Percentiles rank a stretch among this genome's conserved stretches.
phyloP scores from a whole-genome alignment of 2,888 invertebrate genomes.

The Microctonus hyperodae region DNA sequence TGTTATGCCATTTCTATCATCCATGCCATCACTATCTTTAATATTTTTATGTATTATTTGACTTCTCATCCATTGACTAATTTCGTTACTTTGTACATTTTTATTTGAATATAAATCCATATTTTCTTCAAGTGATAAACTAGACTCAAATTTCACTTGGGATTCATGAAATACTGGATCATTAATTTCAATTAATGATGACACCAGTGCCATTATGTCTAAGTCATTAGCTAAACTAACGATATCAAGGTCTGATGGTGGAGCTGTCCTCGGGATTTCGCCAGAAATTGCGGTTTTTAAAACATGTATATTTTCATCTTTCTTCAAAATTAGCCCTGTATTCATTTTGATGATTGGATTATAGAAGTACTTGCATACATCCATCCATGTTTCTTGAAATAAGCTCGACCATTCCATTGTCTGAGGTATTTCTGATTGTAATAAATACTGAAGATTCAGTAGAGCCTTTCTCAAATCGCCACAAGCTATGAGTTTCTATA shows the following conservation, averaged over 20 bases:
- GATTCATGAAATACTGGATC: conserved; percentile 56
- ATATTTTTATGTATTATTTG: conserved; percentile 39
- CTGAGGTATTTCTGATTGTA: conserved; percentile 63
- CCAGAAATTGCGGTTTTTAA: conserved; percentile 22
- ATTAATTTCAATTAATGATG: conserved; percentile 46
- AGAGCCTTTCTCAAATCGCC: conserved; percentile 78
- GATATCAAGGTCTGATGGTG: conserved; percentile 31
- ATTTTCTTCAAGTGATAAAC: conserved; percentile 60
- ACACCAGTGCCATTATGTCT: conserved; percentile 50
- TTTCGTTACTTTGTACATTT: conserved; percentile 50
- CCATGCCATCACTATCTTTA: conserved; percentile 18
- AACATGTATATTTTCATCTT: conserved; percentile 23
- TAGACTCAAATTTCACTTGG: conserved; percentile 54
- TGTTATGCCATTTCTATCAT: conserved; percentile 25
- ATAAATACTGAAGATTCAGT: conserved; percentile 76
- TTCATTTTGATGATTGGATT: conserved; percentile 50
- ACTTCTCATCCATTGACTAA: conserved; percentile 54
- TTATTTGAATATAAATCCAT: conserved; percentile 47
- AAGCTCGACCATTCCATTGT: conserved; percentile 34
- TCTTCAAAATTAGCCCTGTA: conserved; percentile 30
- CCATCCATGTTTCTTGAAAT: conserved; percentile 49
- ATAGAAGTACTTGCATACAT: conserved; percentile 47
- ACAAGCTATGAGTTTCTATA: conserved; percentile 55
- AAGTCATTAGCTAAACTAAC: conserved; percentile 46
- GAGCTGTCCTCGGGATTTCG: too few relatives aligned